Evolutionary conservation across 2,797 vertebrate species (phyloP).

Genomic region (Spinus pinus): DNA sequence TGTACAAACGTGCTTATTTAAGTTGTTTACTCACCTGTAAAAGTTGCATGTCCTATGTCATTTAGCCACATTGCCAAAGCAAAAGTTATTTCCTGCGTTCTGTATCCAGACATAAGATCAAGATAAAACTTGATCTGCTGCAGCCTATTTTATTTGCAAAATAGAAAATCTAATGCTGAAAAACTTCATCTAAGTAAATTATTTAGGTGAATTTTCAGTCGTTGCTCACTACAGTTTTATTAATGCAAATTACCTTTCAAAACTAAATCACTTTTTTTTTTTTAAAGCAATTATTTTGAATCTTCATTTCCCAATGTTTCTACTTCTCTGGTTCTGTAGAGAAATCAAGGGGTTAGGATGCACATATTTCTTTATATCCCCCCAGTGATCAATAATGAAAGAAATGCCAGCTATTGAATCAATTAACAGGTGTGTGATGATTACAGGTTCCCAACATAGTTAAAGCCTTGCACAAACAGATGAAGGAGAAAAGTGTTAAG

Average conservation of each 20-base stretch:
- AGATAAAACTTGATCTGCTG: neutral
- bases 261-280: neutral
- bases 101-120: neutral
- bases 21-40: neutral
- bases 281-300: neutral
- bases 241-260: neutral
- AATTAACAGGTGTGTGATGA: conserved; percentile 56
- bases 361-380: neutral
- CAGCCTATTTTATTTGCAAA: neutral
- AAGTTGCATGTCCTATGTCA: neutral
- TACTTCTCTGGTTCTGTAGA: neutral
- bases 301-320: neutral
- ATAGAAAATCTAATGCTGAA: neutral
- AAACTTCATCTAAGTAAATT: neutral
- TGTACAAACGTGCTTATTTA: neutral
- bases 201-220: neutral
- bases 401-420: neutral
- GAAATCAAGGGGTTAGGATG: neutral
- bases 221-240: neutral
- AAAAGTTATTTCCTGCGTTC: neutral
- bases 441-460: conserved; percentile 97
- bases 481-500: conserved; percentile 99
- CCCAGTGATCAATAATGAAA: neutral
- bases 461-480: conserved; percentile 97
- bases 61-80: neutral